These are phyloP conservation scores for Idaea biselata DNA, from an alignment of 2,888 invertebrate genomes.

Conservation along the genomic window DNA sequence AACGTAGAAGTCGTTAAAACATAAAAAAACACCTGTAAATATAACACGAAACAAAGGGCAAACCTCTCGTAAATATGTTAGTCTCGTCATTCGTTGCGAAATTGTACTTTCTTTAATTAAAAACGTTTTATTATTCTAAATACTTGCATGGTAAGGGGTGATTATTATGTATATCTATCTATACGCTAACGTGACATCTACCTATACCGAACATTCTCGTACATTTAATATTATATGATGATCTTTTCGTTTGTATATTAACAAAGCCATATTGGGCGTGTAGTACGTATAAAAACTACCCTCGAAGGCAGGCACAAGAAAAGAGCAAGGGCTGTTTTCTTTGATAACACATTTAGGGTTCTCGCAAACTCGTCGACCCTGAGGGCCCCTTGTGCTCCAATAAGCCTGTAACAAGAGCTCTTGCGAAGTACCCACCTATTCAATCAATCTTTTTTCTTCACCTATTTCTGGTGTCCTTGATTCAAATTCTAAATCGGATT, in stretches of 20 bases:
- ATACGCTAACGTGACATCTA: not conserved
- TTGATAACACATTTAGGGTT: constrained; percentile 58
- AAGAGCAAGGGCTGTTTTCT: constrained; percentile 71
- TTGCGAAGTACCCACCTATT: constrained; percentile 56
- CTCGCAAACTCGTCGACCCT: constrained; percentile 46
- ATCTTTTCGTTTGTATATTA: not conserved
- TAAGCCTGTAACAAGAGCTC: constrained; percentile 71
- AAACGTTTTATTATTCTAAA: not conserved
- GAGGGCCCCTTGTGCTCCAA: constrained; percentile 68
- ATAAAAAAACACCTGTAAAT: no score
- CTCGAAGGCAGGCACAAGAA: constrained; percentile 61
- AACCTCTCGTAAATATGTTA: not conserved
- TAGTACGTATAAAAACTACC: constrained; percentile 52
- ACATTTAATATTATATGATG: not conserved
- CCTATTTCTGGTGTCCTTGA: constrained; percentile 73
- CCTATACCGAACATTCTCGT: not conserved
- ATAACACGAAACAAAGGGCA: not conserved
- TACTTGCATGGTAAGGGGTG: not conserved
- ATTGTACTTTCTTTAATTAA: not conserved
- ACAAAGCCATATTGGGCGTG: constrained; percentile 37
- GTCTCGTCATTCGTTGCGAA: not conserved
- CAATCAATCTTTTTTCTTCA: constrained; percentile 66
- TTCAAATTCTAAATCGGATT: constrained; percentile 67
- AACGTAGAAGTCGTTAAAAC: not conserved
- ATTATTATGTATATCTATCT: no score